phyloP scores from a whole-genome alignment of 2,888 invertebrate species.

The Drosophila falleni region DNA sequence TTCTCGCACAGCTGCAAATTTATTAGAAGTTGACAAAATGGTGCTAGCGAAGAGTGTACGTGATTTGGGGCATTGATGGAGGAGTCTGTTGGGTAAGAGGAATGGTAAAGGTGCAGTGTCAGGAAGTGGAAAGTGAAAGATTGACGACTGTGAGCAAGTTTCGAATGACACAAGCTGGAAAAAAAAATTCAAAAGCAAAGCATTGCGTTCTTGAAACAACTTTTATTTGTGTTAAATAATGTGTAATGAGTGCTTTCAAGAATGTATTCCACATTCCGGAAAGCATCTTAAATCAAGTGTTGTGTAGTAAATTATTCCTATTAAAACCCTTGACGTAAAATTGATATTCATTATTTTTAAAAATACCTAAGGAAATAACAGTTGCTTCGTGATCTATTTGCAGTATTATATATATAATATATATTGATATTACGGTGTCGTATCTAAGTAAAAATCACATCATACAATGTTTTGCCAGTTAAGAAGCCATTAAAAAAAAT shows the following conservation, averaged over 20 bases:
- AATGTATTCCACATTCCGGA: neutral
- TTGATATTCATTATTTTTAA: no score
- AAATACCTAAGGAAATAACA: neutral
- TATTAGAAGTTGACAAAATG: constrained; percentile 69
- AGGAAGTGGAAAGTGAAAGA: constrained; percentile 28
- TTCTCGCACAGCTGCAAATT: constrained; percentile 44
- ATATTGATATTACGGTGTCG: no score
- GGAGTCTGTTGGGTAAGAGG: neutral
- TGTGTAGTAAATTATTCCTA: neutral
- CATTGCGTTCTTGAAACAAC: constrained; percentile 5
- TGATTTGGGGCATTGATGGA: constrained; percentile 49
- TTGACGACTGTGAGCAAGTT: constrained; percentile 24
- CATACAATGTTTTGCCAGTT: neutral
- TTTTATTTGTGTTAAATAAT: neutral
- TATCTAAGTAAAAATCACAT: neutral
- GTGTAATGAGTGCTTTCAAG: neutral
- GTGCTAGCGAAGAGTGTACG: constrained; percentile 44
- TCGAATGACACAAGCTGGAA: constrained; percentile 2
- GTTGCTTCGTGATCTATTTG: no score
- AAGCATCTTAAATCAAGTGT: neutral
- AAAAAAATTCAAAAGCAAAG: constrained; percentile 4
- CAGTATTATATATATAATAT: no score
- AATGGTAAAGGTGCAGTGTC: neutral
- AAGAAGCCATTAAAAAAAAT: constrained; percentile 45
- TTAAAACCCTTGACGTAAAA: neutral